These are phyloP conservation scores for Cheumatopsyche charites DNA, from an alignment of 1,140 invertebrate genomes.

Conservation along the genomic window DNA sequence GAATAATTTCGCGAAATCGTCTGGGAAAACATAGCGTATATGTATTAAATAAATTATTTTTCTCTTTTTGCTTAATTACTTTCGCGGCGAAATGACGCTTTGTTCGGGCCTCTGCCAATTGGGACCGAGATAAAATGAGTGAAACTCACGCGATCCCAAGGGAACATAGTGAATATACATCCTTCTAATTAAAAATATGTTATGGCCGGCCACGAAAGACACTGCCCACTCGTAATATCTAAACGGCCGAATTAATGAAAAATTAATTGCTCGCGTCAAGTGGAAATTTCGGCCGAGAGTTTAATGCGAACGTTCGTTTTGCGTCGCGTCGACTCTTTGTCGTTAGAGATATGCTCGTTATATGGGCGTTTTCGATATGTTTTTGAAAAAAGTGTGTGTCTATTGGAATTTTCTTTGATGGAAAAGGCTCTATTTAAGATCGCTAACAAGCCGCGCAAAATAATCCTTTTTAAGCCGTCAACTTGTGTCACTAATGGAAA, in stretches of 20 bases:
- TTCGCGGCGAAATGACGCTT: constrained; percentile 25
- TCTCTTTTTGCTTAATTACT: constrained; percentile 24
- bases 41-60: constrained; percentile 17
- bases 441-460: no score
- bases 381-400: not conserved
- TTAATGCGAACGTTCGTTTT: not conserved
- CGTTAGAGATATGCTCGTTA: not conserved
- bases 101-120: constrained; percentile 25
- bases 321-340: not conserved
- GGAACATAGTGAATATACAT: constrained; percentile 12
- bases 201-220: constrained; percentile 15
- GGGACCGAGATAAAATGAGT: constrained; percentile 24
- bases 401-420: no score
- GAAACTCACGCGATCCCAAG: constrained; percentile 21
- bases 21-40: no score
- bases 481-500: no score
- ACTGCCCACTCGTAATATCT: constrained; percentile 5
- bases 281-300: no score
- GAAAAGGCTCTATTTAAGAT: no score
- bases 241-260: constrained; percentile 17
- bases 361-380: not conserved
- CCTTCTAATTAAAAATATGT: constrained; percentile 28
- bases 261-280: constrained; percentile 1
- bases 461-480: no score
- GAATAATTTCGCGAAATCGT: no score